Base-by-base conservation (phyloP, 2,113 vertebrate genomes). In the Heterotilapia buettikoferi region DNA sequence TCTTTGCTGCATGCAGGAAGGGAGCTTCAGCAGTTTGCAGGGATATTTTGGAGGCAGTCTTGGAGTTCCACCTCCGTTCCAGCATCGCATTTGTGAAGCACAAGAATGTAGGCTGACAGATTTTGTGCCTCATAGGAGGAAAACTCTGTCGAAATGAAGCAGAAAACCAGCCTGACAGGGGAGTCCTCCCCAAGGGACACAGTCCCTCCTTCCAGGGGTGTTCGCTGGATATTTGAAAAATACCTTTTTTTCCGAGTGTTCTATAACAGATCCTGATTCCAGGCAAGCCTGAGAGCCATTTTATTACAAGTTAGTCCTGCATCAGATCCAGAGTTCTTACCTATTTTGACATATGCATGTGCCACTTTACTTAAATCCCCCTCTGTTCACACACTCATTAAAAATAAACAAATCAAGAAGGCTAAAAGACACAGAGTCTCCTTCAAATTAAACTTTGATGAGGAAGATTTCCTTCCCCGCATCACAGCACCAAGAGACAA, bases 131-230 rank as follows among this genome's bases (percentile, higher is more conserved):
- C 81, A 31, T 19, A 80, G 71, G 85, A 78, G 87, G 82, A 78
- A 78, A 54, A 33, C 88, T 89, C 83, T 84, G 85, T 86, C 68
- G 38, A 83, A 91, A 71, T 53, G 13, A 89, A 90, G 90, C 86
- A 84, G 84, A 88, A 88, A 92, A 92, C 45, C 54, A 21, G 80
- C 18, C 36, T 83, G 88, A 85, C 89, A 85, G 83, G 19, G 26
- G 86, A 73, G 13, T 43, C 82, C 54, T 85, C 63, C 38, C 88
- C 47, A 9, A 71, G 82, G 71, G 53, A 54, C 47, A 53, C 21
- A 21, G 71, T 6, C 66, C 82, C 68, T 84, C 84, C 53, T 90
- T 71, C 31, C n/a, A 83, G 61, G 53, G 12, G 16, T 45, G 43
- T 80, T 54, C 40, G 14, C 26, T 82, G 79, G 33, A 54, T 82